Percentiles rank a stretch among this genome's conserved stretches.
Evolutionary conservation across 2,797 vertebrate species (phyloP).

Genomic region (Spea hammondii): DNA sequence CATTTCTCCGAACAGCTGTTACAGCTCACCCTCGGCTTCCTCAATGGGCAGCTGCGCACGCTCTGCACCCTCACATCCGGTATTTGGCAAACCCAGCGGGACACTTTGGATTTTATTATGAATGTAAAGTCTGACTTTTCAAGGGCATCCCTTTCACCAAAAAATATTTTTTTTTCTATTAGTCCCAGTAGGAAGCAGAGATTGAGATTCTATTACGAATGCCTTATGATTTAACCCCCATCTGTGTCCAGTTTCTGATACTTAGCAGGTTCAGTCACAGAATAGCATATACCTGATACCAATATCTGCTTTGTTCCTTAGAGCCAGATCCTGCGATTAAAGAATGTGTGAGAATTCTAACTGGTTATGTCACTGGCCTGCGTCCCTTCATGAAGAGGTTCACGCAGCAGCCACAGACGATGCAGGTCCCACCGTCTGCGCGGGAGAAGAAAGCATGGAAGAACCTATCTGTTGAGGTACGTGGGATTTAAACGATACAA

Average conservation of each 20-base stretch:
- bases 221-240: too few relatives aligned
- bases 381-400: slow-evolving; percentile 83
- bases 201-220: too few relatives aligned
- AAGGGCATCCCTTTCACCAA: too few relatives aligned
- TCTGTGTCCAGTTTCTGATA: too few relatives aligned
- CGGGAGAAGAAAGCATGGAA: slow-evolving; percentile 58
- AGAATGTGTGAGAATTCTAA: slow-evolving; percentile 76
- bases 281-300: too few relatives aligned
- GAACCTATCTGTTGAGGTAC: slow-evolving; percentile 66
- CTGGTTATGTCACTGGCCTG: slow-evolving; percentile 79
- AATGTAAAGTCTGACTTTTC: too few relatives aligned
- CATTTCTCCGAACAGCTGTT: slow-evolving; percentile 93
- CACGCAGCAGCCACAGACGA: slow-evolving; percentile 41
- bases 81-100: background rate
- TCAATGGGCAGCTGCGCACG: slow-evolving; percentile 80
- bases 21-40: slow-evolving; percentile 80
- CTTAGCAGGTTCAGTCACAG: too few relatives aligned
- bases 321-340: slow-evolving; percentile 73
- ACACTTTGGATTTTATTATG: too few relatives aligned
- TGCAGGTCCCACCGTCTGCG: slow-evolving; percentile 13
- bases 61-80: slow-evolving; percentile 64
- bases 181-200: too few relatives aligned
- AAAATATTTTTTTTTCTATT: too few relatives aligned
- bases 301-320: slow-evolving; percentile 53
- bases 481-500: background rate